Conservation (phyloP, 1,140 invertebrate genomes). For the Chelonus insularis region DNA sequence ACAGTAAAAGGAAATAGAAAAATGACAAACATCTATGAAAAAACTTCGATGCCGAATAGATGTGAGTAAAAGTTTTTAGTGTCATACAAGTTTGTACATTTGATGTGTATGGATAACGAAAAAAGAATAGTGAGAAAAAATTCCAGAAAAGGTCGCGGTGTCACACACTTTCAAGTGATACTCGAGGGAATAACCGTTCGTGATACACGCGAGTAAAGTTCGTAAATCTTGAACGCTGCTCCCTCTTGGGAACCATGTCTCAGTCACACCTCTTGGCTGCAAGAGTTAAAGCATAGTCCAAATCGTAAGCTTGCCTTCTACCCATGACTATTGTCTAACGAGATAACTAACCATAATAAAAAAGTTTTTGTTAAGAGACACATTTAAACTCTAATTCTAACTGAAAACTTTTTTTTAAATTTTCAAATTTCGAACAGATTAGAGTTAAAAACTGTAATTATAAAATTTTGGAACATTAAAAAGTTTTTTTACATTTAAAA, state of each 20-base stretch:
- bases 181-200: slow-evolving; percentile 23
- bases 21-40: too few species aligned
- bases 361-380: too few species aligned
- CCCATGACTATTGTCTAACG: background rate
- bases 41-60: too few species aligned
- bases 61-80: background rate
- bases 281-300: slow-evolving; percentile 44
- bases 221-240: slow-evolving; percentile 49
- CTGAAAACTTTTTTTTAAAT: background rate
- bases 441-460: too few species aligned
- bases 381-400: too few species aligned
- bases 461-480: too few species aligned
- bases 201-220: slow-evolving; percentile 34
- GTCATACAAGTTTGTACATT: background rate
- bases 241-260: slow-evolving; percentile 52
- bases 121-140: background rate
- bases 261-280: slow-evolving; percentile 50
- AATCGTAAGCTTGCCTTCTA: slow-evolving; percentile 13
- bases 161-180: slow-evolving; percentile 9
- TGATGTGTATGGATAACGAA: background rate
- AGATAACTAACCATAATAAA: too few species aligned
- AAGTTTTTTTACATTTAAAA: too few species aligned
- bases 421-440: too few species aligned
- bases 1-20: too few species aligned
- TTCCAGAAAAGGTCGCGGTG: slow-evolving; percentile 5